These are phyloP conservation scores for Callimorpha dominula DNA, from an alignment of 2,888 invertebrate species.

Conservation along the genomic window DNA sequence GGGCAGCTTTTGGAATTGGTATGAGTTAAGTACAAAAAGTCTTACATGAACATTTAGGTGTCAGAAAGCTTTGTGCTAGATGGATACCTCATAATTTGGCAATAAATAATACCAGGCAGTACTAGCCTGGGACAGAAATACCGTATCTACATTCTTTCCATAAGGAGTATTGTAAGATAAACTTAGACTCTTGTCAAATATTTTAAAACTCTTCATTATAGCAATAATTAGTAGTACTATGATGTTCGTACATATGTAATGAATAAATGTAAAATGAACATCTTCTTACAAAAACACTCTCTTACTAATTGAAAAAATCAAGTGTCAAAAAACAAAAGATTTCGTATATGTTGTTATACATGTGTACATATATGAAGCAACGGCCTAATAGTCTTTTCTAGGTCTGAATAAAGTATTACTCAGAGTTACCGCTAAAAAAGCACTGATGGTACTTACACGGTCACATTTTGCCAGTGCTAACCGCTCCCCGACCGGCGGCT, in stretches of 20 bases:
- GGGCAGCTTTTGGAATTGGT: too few species aligned
- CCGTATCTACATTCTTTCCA: too few species aligned
- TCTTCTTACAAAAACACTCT: too few species aligned
- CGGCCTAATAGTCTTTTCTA: neutral
- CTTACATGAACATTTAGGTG: too few species aligned
- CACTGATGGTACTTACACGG: constrained; percentile 55
- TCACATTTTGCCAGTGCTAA: constrained; percentile 69
- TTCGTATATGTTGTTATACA: neutral
- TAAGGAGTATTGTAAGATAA: neutral
- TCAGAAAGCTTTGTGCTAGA: too few species aligned
- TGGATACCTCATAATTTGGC: too few species aligned
- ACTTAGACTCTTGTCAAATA: neutral
- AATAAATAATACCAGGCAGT: too few species aligned
- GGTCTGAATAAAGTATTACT: constrained; percentile 30
- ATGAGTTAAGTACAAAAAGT: too few species aligned
- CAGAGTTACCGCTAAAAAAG: constrained; percentile 44
- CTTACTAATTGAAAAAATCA: neutral
- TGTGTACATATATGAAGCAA: neutral
- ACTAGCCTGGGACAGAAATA: too few species aligned
- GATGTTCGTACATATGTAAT: too few species aligned
- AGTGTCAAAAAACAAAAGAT: neutral
- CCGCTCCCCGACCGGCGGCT: constrained; percentile 72
- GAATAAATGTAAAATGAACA: too few species aligned
- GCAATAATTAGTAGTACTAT: neutral
- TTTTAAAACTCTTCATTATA: neutral